These are phyloP conservation scores for Entomyzon cyanotis DNA, from an alignment of 2,113 vertebrate genomes.

Conservation along the genomic window DNA sequence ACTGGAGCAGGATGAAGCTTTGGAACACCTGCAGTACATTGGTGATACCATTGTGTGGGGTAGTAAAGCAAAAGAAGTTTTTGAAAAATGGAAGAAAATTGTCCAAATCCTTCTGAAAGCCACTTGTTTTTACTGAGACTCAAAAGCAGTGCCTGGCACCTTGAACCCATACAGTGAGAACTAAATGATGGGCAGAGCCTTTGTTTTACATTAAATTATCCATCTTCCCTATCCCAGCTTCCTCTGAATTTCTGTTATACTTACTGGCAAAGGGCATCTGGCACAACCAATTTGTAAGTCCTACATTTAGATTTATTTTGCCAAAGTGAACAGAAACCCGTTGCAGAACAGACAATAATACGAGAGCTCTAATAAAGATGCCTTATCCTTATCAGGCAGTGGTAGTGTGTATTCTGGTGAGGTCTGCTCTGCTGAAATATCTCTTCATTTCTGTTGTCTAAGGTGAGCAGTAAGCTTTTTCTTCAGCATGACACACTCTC, in stretches of 20 bases:
- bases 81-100: not conserved
- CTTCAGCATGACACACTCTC: not conserved
- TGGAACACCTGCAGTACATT: not conserved
- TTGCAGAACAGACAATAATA: not conserved
- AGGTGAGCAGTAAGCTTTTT: not conserved
- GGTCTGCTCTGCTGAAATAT: not conserved
- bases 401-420: rapidly evolving
- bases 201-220: not conserved
- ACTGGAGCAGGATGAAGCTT: not conserved
- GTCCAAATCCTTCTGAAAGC: not conserved
- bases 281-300: not conserved
- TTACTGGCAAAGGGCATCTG: not conserved
- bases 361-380: not conserved
- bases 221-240: not conserved
- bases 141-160: not conserved
- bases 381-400: not conserved
- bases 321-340: not conserved
- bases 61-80: not conserved
- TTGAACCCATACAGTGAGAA: not conserved
- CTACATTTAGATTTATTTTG: not conserved
- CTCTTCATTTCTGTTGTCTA: not conserved
- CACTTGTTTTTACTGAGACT: not conserved
- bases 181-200: not conserved
- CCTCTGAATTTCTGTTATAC: not conserved
- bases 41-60: not conserved